Evolutionary conservation across 1,140 invertebrate species (phyloP).

Genomic region (Drosophila santomea): DNA sequence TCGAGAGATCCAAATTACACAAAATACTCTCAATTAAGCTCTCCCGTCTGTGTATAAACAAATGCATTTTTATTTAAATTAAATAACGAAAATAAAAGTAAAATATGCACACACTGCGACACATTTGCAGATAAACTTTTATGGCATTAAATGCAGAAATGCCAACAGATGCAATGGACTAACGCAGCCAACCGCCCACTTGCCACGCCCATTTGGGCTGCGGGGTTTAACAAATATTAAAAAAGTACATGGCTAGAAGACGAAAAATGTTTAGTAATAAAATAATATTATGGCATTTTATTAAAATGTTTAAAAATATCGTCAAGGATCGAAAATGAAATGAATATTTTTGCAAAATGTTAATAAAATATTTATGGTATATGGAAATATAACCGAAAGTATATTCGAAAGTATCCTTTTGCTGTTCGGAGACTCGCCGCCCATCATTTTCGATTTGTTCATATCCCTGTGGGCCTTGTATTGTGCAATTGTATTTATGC

Average conservation of each 20-base stretch:
- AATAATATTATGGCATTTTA: no score
- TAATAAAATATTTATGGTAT: background rate
- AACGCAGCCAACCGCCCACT: background rate
- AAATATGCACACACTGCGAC: conserved; percentile 11
- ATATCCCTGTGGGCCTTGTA: conserved; percentile 14
- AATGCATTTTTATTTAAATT: conserved; percentile 55
- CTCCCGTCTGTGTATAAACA: conserved; percentile 11
- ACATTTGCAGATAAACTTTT: conserved; percentile 57
- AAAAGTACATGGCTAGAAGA: no score
- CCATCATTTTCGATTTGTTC: conserved; percentile 9
- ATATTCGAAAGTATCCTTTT: background rate
- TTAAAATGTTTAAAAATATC: no score
- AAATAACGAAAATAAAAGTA: conserved; percentile 49
- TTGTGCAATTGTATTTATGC: conserved; percentile 19
- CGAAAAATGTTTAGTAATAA: no score
- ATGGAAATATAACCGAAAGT: no score
- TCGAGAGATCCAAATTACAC: conserved; percentile 17
- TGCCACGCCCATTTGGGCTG: conserved; percentile 6
- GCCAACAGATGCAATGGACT: conserved; percentile 39
- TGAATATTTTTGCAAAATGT: background rate
- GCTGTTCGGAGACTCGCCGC: background rate
- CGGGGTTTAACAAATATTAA: conserved; percentile 4
- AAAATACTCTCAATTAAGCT: conserved; percentile 50
- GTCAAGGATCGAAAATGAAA: background rate
- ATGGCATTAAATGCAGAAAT: conserved; percentile 51